Conservation (phyloP, 2,888 invertebrate species). For the Pammene fasciana region DNA sequence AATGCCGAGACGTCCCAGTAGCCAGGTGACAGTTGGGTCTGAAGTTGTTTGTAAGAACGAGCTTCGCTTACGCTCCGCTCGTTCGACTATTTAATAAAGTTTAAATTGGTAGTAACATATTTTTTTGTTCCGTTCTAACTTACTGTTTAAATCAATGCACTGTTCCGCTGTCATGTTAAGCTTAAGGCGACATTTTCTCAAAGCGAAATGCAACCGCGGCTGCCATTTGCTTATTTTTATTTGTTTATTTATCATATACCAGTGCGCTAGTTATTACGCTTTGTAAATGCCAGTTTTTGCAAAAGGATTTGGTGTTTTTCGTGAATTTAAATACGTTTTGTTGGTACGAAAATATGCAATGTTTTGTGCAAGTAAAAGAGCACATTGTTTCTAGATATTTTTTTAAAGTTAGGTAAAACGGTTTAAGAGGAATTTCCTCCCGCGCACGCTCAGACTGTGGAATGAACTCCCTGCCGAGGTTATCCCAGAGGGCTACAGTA, state of each 20-base stretch:
- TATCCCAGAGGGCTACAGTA: too few relatives aligned
- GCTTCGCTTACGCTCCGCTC: too few relatives aligned
- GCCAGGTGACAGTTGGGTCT: too few relatives aligned
- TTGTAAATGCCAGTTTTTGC: slow-evolving; percentile 23
- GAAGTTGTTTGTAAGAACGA: too few relatives aligned
- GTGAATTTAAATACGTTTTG: slow-evolving; percentile 6
- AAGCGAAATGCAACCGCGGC: slow-evolving; percentile 38
- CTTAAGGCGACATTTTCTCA: slow-evolving; percentile 42
- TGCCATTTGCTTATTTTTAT: slow-evolving; percentile 30
- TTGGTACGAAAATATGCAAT: background rate
- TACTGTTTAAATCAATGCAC: slow-evolving; percentile 7
- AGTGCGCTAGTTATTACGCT: slow-evolving; percentile 31
- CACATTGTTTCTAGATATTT: too few relatives aligned
- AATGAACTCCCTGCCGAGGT: too few relatives aligned
- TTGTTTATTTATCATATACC: slow-evolving; percentile 32
- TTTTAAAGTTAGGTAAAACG: too few relatives aligned
- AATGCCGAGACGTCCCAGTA: too few relatives aligned
- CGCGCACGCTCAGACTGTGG: too few relatives aligned
- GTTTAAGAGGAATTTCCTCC: too few relatives aligned
- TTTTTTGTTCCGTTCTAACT: background rate
- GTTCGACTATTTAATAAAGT: too few relatives aligned
- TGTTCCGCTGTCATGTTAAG: slow-evolving; percentile 36
- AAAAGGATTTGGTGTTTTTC: slow-evolving; percentile 30
- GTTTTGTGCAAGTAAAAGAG: too few relatives aligned
- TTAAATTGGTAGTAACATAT: background rate